Base-by-base conservation (phyloP, 2,888 invertebrate genomes). In the Clostera curtula region DNA sequence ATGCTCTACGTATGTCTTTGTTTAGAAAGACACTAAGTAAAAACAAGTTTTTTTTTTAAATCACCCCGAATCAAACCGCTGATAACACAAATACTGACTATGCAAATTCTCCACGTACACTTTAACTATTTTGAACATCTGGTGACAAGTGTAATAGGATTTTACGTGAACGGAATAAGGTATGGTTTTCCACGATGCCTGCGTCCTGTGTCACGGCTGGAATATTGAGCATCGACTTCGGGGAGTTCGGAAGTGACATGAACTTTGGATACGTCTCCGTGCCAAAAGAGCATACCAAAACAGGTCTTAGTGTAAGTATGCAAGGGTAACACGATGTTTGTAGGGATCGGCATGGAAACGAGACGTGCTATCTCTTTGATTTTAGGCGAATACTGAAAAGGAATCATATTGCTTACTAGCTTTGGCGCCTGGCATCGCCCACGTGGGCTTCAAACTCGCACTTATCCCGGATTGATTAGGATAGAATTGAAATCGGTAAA, bases 191-290 rank as follows among this genome's bases (percentile, higher is more conserved):
- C 14, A 12, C 24, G 25, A 14, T 4, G 14, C 9, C 2, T 2
- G 19, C 14, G 13, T 19, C 27, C 4, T 9, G 20, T 50, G 43
- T 47, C 47, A 36, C 34, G 48, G 51, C 49, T 43, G 65, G 71
- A 67, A 71, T 72, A 67, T 68, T 64, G 67, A 70, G 61, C 36
- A 48, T 25, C 35, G 31, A 39, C 56, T 57, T 61, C 33, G 35
- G 59, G 55, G 63, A 64, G 55, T 63, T 62, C 36, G 49, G 44
- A 50, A 58, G 62, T 58, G 58, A 60, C 54, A 47, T 49, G 42
- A 25, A 41, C 47, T 40, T 30, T 34, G 37, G 40, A 43, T 50
- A 47, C 46, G 58, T 55, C 59, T 57, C 63, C 54, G 49, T 46
- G 51, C 43, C 44, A 55, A 53, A 50, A 56, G 51, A 60, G 63